Conservation (phyloP, 2,113 vertebrate genomes). For the Bubo scandiacus region DNA sequence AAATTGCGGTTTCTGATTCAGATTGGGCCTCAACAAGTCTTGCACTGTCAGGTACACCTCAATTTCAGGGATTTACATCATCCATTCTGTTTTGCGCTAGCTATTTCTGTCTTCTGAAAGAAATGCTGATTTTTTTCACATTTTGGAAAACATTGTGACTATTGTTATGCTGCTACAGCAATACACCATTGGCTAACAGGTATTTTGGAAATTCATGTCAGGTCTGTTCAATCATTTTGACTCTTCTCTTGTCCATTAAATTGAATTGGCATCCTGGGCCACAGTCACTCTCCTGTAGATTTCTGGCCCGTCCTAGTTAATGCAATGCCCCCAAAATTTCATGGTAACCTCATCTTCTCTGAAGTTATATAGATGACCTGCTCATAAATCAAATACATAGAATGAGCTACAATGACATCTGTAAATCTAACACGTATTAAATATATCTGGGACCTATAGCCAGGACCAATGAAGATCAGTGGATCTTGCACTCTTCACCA, state of each 20-base stretch:
- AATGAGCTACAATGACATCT: background rate
- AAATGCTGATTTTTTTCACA: background rate
- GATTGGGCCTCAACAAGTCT: background rate
- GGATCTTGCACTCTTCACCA: background rate
- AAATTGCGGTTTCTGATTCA: background rate
- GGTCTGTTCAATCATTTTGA: background rate
- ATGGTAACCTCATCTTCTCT: background rate
- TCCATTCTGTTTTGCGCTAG: background rate
- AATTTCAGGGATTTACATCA: background rate
- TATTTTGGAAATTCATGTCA: background rate
- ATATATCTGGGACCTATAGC: background rate
- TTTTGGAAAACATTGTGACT: background rate
- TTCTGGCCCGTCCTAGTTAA: background rate
- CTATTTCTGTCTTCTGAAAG: background rate
- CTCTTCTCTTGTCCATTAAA: background rate
- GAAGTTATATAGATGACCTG: background rate
- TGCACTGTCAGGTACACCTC: background rate
- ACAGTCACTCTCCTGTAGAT: background rate
- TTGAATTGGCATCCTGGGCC: rapidly evolving
- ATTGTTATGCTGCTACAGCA: background rate
- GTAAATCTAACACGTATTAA: background rate
- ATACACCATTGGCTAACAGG: background rate
- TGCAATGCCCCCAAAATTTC: background rate
- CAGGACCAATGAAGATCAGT: background rate
- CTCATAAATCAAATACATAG: background rate